Evolutionary conservation across 2,888 invertebrate species (phyloP).

Genomic region (Crematogaster levior): DNA sequence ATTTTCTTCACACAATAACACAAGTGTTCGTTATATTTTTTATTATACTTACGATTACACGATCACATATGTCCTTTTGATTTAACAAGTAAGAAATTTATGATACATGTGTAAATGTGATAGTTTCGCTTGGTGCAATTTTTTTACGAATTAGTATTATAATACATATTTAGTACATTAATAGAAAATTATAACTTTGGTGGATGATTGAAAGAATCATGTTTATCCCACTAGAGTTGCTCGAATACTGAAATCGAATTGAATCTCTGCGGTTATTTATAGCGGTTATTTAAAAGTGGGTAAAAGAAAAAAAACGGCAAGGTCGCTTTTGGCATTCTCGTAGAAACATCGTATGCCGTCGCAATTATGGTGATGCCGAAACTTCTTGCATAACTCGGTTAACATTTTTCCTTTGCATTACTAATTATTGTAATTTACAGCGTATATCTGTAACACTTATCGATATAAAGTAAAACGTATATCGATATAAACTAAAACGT

Average conservation of each 20-base stretch:
- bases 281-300: not conserved
- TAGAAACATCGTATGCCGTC: not conserved
- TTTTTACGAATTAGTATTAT: not conserved
- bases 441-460: not conserved
- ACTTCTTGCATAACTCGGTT: not conserved
- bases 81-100: not conserved
- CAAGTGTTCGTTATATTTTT: not conserved
- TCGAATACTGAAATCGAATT: slow-evolving; percentile 19
- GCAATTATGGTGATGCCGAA: not conserved
- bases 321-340: not conserved
- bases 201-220: not conserved
- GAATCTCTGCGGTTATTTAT: not conserved
- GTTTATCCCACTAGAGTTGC: not conserved
- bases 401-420: not conserved
- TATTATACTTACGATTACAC: not conserved
- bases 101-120: not conserved
- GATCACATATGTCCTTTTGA: not conserved
- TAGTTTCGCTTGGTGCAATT: not conserved
- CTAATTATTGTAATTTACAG: not conserved
- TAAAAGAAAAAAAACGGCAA: slow-evolving; percentile 7
- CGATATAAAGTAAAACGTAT: not conserved
- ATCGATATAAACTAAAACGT: no score
- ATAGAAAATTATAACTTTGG: not conserved
- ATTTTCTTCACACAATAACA: not conserved
- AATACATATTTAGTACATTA: no score